Percentiles rank a stretch among this genome's conserved stretches.
Conservation (phyloP, 2,888 invertebrate genomes). For the Corythucha ciliata region DNA sequence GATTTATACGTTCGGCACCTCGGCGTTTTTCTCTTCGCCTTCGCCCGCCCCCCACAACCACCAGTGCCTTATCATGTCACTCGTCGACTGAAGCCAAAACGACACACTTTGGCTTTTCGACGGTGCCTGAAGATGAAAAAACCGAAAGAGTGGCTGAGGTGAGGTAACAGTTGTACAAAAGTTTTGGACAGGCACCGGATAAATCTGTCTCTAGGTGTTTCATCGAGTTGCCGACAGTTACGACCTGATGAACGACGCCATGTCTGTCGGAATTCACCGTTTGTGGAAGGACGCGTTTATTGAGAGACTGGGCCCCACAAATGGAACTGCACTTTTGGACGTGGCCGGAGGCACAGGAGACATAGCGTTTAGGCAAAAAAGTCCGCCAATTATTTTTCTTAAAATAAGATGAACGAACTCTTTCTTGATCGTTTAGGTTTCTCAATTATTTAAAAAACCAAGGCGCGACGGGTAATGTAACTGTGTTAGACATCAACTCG, state of each 20-base stretch:
- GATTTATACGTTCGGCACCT: too few relatives aligned
- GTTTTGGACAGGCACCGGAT: neutral
- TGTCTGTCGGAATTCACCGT: slow-evolving; percentile 91
- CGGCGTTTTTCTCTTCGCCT: too few relatives aligned
- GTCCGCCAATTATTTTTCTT: too few relatives aligned
- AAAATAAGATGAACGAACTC: too few relatives aligned
- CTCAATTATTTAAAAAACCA: slow-evolving; percentile 55
- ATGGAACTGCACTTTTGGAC: slow-evolving; percentile 72
- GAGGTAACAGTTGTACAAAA: neutral
- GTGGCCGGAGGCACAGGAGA: slow-evolving; percentile 95
- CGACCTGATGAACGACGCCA: slow-evolving; percentile 95
- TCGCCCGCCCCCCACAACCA: too few relatives aligned
- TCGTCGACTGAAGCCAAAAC: slow-evolving; percentile 21
- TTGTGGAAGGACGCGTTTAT: slow-evolving; percentile 96
- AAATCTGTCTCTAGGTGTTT: slow-evolving; percentile 18
- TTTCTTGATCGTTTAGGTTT: slow-evolving; percentile 72
- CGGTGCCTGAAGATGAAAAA: slow-evolving; percentile 35
- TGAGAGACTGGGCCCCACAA: slow-evolving; percentile 62
- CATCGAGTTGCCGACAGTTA: slow-evolving; percentile 50
- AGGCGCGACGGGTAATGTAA: slow-evolving; percentile 49
- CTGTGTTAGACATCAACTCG: slow-evolving; percentile 83
- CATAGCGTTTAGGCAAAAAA: slow-evolving; percentile 90
- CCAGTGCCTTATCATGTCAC: too few relatives aligned
- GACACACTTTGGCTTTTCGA: slow-evolving; percentile 38
- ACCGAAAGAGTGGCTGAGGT: slow-evolving; percentile 28